A percentile compares a stretch with the other conserved stretches of the same genome.
These are phyloP conservation scores for Hipposideros armiger DNA, from an alignment of 2,113 vertebrate genomes.

Conservation along the genomic window DNA sequence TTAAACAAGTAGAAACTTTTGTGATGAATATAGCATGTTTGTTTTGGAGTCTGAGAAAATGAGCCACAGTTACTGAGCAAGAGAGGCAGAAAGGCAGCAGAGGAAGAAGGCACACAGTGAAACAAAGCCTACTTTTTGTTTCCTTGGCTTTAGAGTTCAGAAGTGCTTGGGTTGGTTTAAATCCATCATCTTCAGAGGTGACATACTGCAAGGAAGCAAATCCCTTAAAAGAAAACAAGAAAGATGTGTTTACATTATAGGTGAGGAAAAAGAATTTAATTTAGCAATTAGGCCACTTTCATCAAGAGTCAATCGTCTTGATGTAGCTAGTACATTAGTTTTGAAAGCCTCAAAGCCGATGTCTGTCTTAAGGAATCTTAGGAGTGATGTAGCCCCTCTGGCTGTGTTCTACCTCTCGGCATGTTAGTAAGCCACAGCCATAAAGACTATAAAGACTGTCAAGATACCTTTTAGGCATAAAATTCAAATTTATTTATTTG, in stretches of 20 bases:
- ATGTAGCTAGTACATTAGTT: neutral
- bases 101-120: neutral
- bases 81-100: neutral
- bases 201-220: conserved; percentile 71
- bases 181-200: conserved; percentile 79
- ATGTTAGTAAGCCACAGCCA: conserved; percentile 11
- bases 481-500: conserved; percentile 17
- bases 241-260: conserved; percentile 48
- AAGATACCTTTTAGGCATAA: conserved; percentile 35
- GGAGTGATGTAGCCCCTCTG: neutral
- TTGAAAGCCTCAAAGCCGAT: conserved; percentile 23
- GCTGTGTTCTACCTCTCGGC: neutral
- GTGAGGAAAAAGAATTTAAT: conserved; percentile 61
- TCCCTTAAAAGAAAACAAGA: conserved; percentile 84
- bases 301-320: neutral
- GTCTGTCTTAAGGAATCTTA: neutral
- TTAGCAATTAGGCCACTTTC: conserved; percentile 35
- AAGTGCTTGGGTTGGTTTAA: conserved; percentile 74
- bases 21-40: conserved; percentile 15
- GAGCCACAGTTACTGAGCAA: neutral
- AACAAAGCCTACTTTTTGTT: conserved; percentile 84
- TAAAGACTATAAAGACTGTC: conserved; percentile 35
- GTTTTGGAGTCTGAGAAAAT: conserved; percentile 38
- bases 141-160: conserved; percentile 75
- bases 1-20: conserved; percentile 2